Conservation (phyloP, 2,888 invertebrate species). For the Oeneis ivallda region DNA sequence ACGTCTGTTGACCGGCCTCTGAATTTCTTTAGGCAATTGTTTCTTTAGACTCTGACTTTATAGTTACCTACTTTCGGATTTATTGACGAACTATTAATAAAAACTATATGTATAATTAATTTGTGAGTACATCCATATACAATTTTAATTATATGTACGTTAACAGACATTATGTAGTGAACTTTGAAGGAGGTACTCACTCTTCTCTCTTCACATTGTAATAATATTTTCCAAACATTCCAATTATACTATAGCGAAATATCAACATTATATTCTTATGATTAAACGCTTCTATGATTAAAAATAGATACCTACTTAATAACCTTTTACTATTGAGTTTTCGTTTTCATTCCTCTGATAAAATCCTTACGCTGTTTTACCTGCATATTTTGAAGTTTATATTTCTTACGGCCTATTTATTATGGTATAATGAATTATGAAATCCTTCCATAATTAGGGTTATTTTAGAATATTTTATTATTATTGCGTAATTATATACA, state of each 20-base stretch:
- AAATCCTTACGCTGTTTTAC: constrained; percentile 30
- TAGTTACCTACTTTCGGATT: neutral
- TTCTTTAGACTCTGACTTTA: constrained; percentile 49
- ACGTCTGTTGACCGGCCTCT: constrained; percentile 69
- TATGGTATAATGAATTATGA: constrained; percentile 25
- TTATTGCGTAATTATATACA: constrained; percentile 39
- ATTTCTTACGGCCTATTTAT: constrained; percentile 38
- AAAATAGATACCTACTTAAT: neutral
- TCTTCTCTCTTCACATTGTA: neutral
- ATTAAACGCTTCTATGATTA: constrained; percentile 8
- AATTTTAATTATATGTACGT: too few relatives aligned
- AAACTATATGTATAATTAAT: neutral
- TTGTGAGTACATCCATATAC: neutral
- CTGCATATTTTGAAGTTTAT: constrained; percentile 29
- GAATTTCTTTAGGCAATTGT: constrained; percentile 67
- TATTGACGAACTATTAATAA: neutral
- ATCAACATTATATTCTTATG: neutral
- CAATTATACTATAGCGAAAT: neutral
- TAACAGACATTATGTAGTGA: neutral
- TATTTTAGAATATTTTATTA: constrained; percentile 40
- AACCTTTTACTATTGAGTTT: neutral
- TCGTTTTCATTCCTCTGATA: constrained; percentile 17
- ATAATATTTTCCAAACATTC: neutral
- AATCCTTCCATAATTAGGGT: constrained; percentile 44
- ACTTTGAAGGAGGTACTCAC: neutral